Base-by-base conservation (phyloP, 2,888 invertebrate species). In the Esperia sulphurella region DNA sequence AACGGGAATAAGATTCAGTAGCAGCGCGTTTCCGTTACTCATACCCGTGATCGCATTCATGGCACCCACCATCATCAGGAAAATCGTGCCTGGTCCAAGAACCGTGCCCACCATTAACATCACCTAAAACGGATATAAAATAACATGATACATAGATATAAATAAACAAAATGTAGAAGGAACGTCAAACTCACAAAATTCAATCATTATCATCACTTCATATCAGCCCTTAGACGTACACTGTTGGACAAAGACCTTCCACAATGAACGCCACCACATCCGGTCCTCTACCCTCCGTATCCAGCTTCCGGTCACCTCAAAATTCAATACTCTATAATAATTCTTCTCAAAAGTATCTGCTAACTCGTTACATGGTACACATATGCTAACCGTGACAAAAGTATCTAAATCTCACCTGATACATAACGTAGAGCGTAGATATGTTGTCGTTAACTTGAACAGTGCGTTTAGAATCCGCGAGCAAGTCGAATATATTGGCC, bases 401-500 rank as follows among this genome's bases (percentile, higher is more conserved):
- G n/a, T 38, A 40, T n/a, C 10, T n/a, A 35, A 35, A 35, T 35
- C 55, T 9, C 54, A 84, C 88, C 82, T 89, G 88, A 74, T 97
- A 97, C 14, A 83, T 65, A 51, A 97, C 94, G 65, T 96, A 97
- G 0, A 93, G 83, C 64, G 92, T 92, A 0, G 97, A 97, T 65
- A 98, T 97, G 67, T 96, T 96, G 64, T 97, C 96, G 71, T 98
- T 98, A 45, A 94, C 91, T 69, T 92, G 90, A 14, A 97, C 93
- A 1, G 97, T 96, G 52, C 92, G 91, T 60, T 94, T 93, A 55
- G 95, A 94, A 71, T 96, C 95, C 8, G 91, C 90, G 0, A 97
- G 87, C 50, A 98, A 90, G 80, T 98, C 98, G 58, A 97, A 90
- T 62, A 98, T 97, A 75, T 98, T 98, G 31, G 97, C 98, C 78